A percentile compares a stretch with the other conserved stretches of the same genome.
Conservation (phyloP, 2,888 invertebrate species). For the Syrphus vitripennis region DNA sequence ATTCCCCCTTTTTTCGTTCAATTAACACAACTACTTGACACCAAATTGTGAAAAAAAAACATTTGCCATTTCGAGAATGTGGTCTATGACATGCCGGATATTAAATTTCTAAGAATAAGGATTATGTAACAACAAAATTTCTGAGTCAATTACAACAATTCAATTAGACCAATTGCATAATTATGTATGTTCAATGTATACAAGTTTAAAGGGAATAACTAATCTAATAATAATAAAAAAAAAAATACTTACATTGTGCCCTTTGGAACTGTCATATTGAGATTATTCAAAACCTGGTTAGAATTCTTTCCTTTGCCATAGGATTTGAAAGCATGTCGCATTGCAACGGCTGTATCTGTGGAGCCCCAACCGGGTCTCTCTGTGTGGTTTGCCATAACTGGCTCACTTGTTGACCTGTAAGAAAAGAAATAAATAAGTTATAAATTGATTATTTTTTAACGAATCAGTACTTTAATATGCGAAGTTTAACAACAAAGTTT, state of each 20-base stretch:
- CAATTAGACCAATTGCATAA: background rate
- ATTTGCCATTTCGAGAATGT: background rate
- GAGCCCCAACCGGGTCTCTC: conserved; percentile 34
- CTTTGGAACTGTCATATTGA: conserved; percentile 96
- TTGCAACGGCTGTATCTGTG: conserved; percentile 91
- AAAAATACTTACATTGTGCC: conserved; percentile 93
- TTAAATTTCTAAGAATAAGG: background rate
- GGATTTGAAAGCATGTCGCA: conserved; percentile 93
- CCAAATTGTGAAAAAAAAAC: conserved; percentile 20
- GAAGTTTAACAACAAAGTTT: too few species aligned
- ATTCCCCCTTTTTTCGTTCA: background rate
- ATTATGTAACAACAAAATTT: background rate
- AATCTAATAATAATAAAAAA: background rate
- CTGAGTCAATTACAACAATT: conserved; percentile 1
- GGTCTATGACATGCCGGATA: conserved; percentile 6
- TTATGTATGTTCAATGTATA: background rate
- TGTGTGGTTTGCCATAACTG: conserved; percentile 79
- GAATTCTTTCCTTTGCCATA: conserved; percentile 94
- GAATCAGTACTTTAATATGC: too few species aligned
- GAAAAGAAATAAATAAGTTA: conserved; percentile 22
- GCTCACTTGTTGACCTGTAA: conserved; percentile 78
- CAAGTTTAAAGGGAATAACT: background rate
- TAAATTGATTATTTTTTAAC: background rate
- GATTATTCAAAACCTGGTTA: conserved; percentile 92
- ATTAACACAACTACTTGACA: conserved; percentile 39